phyloP scores from a whole-genome alignment of 2,113 vertebrate genomes.

The Corydoras sp. region DNA sequence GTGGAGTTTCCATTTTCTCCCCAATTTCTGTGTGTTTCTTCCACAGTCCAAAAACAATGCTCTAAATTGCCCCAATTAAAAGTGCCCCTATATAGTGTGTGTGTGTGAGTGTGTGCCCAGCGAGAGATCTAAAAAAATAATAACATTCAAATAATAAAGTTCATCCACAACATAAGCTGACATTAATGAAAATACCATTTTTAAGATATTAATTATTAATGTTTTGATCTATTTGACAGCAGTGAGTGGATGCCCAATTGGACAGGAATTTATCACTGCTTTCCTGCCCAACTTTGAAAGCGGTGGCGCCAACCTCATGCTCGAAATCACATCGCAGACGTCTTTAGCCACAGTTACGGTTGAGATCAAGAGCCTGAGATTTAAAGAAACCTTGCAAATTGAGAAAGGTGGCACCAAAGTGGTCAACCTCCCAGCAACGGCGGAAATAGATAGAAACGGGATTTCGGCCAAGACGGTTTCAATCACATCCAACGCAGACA shows the following conservation, averaged over 20 bases:
- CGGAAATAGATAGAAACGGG: slow-evolving; percentile 30
- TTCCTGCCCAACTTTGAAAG: slow-evolving; percentile 41
- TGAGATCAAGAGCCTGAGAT: slow-evolving; percentile 17
- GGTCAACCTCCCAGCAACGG: slow-evolving; percentile 18
- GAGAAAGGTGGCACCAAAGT: slow-evolving; percentile 16
- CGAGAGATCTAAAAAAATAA: too few species aligned
- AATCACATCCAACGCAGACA: slow-evolving; percentile 36
- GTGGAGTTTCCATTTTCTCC: too few species aligned
- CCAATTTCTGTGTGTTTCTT: too few species aligned
- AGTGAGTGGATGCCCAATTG: slow-evolving; percentile 28
- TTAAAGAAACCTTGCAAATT: slow-evolving; percentile 14
- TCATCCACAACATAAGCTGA: neutral
- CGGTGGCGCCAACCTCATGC: slow-evolving; percentile 6
- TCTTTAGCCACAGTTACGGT: slow-evolving; percentile 38
- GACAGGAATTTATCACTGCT: slow-evolving; percentile 17
- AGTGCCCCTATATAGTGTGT: too few species aligned
- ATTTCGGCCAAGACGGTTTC: slow-evolving; percentile 21
- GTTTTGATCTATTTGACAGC: slow-evolving; percentile 16
- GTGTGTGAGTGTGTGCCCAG: too few species aligned
- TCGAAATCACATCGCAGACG: slow-evolving; percentile 38
- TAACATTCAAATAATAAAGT: too few species aligned
- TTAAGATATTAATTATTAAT: neutral
- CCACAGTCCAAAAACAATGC: too few species aligned
- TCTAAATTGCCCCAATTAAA: too few species aligned
- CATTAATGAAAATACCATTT: neutral